Conservation (phyloP, 2,797 vertebrate genomes). For the Spondyliosoma cantharus region DNA sequence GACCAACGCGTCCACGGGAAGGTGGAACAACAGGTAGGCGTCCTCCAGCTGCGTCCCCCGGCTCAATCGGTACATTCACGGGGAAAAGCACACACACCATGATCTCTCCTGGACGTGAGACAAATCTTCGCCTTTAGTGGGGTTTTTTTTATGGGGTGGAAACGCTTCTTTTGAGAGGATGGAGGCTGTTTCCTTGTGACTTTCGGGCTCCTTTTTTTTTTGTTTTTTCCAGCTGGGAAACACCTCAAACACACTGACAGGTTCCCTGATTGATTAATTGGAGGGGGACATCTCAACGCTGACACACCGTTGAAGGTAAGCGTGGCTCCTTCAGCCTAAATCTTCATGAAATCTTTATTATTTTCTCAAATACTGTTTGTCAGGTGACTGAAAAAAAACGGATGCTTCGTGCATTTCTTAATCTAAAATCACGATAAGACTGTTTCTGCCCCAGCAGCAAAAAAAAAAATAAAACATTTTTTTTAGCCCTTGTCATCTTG, state of each 20-base stretch:
- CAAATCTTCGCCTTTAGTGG: not conserved
- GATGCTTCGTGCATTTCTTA: not conserved
- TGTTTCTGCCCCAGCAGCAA: not conserved
- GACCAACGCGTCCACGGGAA: slow-evolving; percentile 56
- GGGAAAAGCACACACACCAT: not conserved
- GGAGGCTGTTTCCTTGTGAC: not conserved
- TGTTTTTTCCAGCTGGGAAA: not conserved
- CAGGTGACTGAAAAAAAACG: not conserved
- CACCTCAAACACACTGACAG: not conserved
- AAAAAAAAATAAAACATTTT: not conserved
- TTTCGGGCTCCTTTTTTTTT: not conserved
- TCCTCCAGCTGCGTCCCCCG: slow-evolving; percentile 21
- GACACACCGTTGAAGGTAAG: slow-evolving; percentile 65
- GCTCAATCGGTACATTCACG: slow-evolving; percentile 6
- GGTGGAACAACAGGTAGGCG: slow-evolving; percentile 79
- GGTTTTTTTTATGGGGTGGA: not conserved
- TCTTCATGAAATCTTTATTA: not conserved
- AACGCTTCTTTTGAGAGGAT: not conserved
- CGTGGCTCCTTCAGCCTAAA: not conserved
- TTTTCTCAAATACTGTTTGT: not conserved
- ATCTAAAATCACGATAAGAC: not conserved
- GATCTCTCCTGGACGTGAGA: not conserved
- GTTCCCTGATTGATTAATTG: slow-evolving; percentile 24
- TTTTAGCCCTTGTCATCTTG: slow-evolving; percentile 43
- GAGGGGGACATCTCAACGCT: slow-evolving; percentile 17